These are phyloP conservation scores for Equus przewalskii DNA, from an alignment of 2,113 vertebrate genomes.

Conservation along the genomic window DNA sequence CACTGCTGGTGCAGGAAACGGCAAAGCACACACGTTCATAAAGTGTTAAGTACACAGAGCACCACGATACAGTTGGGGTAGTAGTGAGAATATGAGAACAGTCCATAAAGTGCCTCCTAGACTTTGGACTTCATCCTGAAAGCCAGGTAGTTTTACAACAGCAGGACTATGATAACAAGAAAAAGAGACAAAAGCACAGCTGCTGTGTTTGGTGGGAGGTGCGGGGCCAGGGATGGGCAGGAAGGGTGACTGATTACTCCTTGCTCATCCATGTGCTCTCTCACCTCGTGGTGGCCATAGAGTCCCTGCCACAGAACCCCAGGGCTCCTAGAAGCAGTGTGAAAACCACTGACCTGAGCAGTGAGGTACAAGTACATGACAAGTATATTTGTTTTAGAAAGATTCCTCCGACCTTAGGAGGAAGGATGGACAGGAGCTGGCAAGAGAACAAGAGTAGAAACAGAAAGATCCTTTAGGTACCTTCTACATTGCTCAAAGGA, in stretches of 20 bases:
- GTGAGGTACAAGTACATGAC: not conserved
- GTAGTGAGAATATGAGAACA: not conserved
- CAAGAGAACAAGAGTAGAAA: not conserved
- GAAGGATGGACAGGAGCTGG: not conserved
- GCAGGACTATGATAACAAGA: not conserved
- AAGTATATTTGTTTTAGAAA: not conserved
- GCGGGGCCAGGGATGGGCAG: not conserved
- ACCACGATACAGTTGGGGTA: accelerated
- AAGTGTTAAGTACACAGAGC: too few species aligned
- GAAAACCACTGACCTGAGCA: not conserved
- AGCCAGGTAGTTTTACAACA: not conserved
- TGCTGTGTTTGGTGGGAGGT: not conserved
- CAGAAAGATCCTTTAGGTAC: not conserved
- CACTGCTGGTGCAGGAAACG: not conserved
- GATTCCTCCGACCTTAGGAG: not conserved
- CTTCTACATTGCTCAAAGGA: not conserved
- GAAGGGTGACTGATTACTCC: not conserved
- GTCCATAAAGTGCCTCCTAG: not conserved
- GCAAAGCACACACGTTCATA: accelerated
- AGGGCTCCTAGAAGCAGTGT: not conserved
- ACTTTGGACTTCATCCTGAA: not conserved
- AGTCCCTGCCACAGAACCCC: not conserved
- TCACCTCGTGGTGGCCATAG: not conserved
- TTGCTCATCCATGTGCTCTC: not conserved
- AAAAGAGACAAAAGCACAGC: not conserved